phyloP scores from a whole-genome alignment of 2,113 vertebrate species.

The Vanacampus margaritifer region DNA sequence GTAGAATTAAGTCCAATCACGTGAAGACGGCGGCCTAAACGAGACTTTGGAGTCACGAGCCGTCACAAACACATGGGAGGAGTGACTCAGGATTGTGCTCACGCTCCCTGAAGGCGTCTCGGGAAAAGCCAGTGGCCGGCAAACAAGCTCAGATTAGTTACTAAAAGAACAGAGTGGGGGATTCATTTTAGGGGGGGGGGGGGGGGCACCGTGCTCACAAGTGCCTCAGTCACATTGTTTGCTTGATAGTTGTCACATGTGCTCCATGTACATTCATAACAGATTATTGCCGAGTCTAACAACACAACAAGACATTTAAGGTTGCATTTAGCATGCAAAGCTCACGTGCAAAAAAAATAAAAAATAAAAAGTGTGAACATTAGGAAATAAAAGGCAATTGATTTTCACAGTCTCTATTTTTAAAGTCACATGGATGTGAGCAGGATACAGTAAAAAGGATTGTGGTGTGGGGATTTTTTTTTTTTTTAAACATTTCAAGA shows the following conservation, averaged over 20 bases:
- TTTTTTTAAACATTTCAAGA: too few species aligned
- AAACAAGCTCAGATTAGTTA: constrained; percentile 44
- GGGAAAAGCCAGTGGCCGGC: constrained; percentile 13
- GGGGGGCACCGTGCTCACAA: constrained; percentile 16
- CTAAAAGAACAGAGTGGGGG: constrained; percentile 39
- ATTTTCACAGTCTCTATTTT: background rate
- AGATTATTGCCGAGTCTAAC: background rate
- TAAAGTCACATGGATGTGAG: background rate
- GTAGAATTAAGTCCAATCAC: constrained; percentile 30
- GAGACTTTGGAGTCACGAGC: constrained; percentile 32
- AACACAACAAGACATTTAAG: constrained; percentile 12
- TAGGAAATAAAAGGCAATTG: background rate
- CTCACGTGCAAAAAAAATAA: background rate
- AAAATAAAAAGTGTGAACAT: background rate
- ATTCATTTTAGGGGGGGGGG: constrained; percentile 20
- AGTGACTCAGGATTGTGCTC: constrained; percentile 15
- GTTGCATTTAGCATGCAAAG: background rate
- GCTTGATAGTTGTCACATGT: constrained; percentile 37
- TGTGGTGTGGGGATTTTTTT: too few species aligned
- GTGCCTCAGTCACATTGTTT: constrained; percentile 27
- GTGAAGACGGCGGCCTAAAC: constrained; percentile 24
- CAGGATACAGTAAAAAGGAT: background rate
- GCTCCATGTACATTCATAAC: constrained; percentile 15
- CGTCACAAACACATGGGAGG: constrained; percentile 6
- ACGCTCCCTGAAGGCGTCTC: constrained; percentile 17